Percentiles rank a stretch among this genome's conserved stretches.
Evolutionary conservation across 1,140 invertebrate genomes (phyloP).

Genomic region (Atta texana): DNA sequence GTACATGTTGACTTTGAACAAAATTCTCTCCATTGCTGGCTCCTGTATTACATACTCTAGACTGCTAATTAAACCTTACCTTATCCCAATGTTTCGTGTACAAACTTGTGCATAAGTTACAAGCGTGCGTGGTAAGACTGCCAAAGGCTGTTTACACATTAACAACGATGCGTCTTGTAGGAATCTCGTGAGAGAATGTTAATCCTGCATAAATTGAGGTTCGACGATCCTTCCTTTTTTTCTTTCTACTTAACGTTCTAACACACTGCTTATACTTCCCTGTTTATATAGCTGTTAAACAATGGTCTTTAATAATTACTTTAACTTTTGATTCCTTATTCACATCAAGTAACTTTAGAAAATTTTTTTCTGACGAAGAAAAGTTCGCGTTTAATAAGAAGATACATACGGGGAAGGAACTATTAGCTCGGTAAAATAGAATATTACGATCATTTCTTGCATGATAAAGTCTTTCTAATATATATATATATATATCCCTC

Average conservation of each 20-base stretch:
- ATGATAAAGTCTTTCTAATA: neutral
- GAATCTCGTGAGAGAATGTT: constrained; percentile 49
- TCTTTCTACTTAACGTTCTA: neutral
- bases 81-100: constrained; percentile 46
- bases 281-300: constrained; percentile 25
- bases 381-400: constrained; percentile 10
- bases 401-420: neutral
- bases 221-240: neutral
- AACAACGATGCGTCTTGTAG: constrained; percentile 49
- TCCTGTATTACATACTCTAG: constrained; percentile 18
- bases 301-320: neutral
- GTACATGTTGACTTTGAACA: constrained; percentile 7
- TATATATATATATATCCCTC: neutral
- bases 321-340: neutral
- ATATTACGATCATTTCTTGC: constrained; percentile 1
- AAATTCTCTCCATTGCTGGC: neutral
- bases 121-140: constrained; percentile 42
- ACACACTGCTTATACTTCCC: neutral
- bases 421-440: neutral
- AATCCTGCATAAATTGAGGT: constrained; percentile 14
- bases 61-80: constrained; percentile 57
- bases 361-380: neutral
- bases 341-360: neutral
- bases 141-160: constrained; percentile 52
- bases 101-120: constrained; percentile 16